A percentile compares a stretch with the other conserved stretches of the same genome.
These are phyloP conservation scores for Spodoptera litura DNA, from an alignment of 1,140 invertebrate species.

Conservation along the genomic window DNA sequence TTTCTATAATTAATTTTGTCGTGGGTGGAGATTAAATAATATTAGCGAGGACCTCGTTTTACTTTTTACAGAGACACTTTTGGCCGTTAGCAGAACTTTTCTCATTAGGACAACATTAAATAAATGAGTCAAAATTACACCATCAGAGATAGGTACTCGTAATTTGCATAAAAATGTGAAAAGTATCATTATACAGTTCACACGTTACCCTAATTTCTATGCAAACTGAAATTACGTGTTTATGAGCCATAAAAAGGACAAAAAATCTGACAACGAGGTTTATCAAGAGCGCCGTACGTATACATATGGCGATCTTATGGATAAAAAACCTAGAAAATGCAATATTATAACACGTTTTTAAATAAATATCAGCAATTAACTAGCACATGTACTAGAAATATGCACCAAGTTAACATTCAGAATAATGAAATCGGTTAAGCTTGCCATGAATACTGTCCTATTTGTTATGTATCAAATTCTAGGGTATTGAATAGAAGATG, in stretches of 20 bases:
- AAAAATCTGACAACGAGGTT: not conserved
- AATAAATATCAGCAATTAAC: too few relatives aligned
- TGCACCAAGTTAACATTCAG: too few relatives aligned
- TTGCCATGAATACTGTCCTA: too few relatives aligned
- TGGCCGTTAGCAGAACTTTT: constrained; percentile 2
- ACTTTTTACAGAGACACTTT: not conserved
- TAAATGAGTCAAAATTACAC: constrained; percentile 12
- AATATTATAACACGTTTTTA: too few relatives aligned
- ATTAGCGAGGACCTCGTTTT: too few relatives aligned
- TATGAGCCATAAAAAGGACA: not conserved
- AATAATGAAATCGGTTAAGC: too few relatives aligned
- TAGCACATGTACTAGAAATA: too few relatives aligned
- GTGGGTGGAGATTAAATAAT: too few relatives aligned
- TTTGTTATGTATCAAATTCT: constrained; percentile 4
- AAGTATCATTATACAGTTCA: constrained; percentile 40
- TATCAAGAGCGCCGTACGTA: too few relatives aligned
- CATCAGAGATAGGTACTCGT: constrained; percentile 19
- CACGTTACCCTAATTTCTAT: constrained; percentile 29
- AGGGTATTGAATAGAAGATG: constrained; percentile 19
- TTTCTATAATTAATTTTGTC: too few relatives aligned
- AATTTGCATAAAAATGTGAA: constrained; percentile 13
- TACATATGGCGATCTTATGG: too few relatives aligned
- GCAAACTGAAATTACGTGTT: constrained; percentile 22
- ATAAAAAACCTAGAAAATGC: too few relatives aligned
- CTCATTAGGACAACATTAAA: constrained; percentile 19